Base-by-base conservation (phyloP, 30 jellyfish, hydroid and myxozoan species). In the Hydra vulgaris region DNA sequence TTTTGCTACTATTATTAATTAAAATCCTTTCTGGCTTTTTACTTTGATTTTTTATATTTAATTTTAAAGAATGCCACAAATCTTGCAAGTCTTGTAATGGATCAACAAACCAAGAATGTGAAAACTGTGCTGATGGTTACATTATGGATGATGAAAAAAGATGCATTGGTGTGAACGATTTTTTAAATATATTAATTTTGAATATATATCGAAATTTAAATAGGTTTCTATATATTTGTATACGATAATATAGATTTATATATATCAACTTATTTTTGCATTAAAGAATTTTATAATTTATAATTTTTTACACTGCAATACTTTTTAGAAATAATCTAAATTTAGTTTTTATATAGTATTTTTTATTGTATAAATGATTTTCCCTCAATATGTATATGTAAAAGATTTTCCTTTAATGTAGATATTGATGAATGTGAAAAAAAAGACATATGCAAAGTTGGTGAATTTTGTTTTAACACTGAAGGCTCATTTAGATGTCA, bases 41-140 rank as follows among this genome's bases (percentile, higher is more conserved):
- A n/a, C n/a, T n/a, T n/a, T n/a, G n/a, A n/a, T n/a, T n/a, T n/a
- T n/a, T n/a, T n/a, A n/a, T n/a, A n/a, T n/a, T n/a, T n/a, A 68
- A 68, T 68, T 68, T 56, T 22, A n/a, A 56, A 91, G 97, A 72
- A 25, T 90, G 97, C 76, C 86, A 90, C 74, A 90, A 73, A 16
- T 77, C 97, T 17, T 90, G 97, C 73, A 90, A 82, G 1, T 83
- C 80, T 70, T 90, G 97, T 78, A 82, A 88, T 16, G 97, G 88
- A 4, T 86, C 53, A 27, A 83, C 95, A 0, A 82, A 86, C 15
- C 74, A 87, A 73, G 74, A 73, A 15, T 90, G 97, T 86, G 76
- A 74, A 8, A 85, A 74, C 19, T 90, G 97, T 74, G 83, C 82
- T 25, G 90, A 78, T 19, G 97, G 97, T 17, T 90, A 90, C 77